These are phyloP conservation scores for Gobio gobio DNA, from an alignment of 2,113 vertebrate genomes.

Conservation along the genomic window DNA sequence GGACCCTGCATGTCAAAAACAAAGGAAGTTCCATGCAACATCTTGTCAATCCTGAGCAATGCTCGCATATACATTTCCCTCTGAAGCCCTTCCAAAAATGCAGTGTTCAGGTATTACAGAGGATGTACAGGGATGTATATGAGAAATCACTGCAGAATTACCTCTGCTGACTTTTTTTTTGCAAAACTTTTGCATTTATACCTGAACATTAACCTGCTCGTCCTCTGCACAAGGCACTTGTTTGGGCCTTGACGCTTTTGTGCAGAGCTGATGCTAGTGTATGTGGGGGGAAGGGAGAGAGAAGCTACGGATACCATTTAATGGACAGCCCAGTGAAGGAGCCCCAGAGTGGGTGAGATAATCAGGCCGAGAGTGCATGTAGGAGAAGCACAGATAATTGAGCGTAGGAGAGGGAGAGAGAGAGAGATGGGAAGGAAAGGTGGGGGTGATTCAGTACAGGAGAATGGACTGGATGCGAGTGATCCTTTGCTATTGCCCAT, in stretches of 20 bases:
- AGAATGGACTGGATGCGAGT: slow-evolving; percentile 48
- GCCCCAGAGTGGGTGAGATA: slow-evolving; percentile 70
- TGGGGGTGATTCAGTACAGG: slow-evolving; percentile 61
- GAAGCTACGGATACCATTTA: slow-evolving; percentile 65
- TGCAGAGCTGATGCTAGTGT: slow-evolving; percentile 37
- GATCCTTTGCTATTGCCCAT: slow-evolving; percentile 54
- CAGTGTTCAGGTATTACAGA: background rate
- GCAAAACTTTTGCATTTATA: slow-evolving; percentile 33
- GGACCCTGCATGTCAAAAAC: slow-evolving; percentile 45
- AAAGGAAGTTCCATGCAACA: slow-evolving; percentile 22
- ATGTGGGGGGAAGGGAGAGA: slow-evolving; percentile 34
- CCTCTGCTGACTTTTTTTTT: background rate
- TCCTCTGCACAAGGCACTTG: slow-evolving; percentile 27
- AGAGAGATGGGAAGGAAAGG: slow-evolving; percentile 56
- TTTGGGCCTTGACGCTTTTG: slow-evolving; percentile 34
- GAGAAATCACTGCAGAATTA: background rate
- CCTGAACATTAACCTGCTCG: background rate
- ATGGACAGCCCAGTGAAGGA: slow-evolving; percentile 67
- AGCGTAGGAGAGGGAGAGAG: slow-evolving; percentile 49
- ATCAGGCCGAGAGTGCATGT: slow-evolving; percentile 70
- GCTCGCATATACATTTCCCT: background rate
- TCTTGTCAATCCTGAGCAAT: background rate
- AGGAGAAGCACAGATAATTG: slow-evolving; percentile 60
- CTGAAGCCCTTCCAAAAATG: background rate
- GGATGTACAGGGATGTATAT: background rate